These are phyloP conservation scores for Polydrusus pterygomalis DNA, from an alignment of 2,888 invertebrate species.

Conservation along the genomic window DNA sequence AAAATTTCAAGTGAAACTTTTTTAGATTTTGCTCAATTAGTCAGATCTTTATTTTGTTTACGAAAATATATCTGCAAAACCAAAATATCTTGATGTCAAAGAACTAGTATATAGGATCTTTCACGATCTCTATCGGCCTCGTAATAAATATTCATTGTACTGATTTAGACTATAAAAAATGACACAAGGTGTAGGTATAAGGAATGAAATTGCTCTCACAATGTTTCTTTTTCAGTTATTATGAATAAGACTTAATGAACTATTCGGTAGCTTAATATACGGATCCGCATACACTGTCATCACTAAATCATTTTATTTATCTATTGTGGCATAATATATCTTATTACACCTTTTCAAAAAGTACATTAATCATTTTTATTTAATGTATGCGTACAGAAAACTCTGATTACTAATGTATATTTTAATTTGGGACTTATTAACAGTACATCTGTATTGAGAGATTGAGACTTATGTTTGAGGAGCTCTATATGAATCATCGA, in stretches of 20 bases:
- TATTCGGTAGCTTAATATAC: slow-evolving; percentile 62
- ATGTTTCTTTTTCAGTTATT: slow-evolving; percentile 27
- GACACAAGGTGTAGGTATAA: slow-evolving; percentile 32
- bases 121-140: no score
- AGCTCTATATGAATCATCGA: no score
- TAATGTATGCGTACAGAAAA: background rate
- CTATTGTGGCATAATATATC: slow-evolving; percentile 25
- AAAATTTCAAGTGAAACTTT: no score
- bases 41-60: no score
- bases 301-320: slow-evolving; percentile 61
- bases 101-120: slow-evolving; percentile 31
- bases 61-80: no score
- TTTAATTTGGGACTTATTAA: slow-evolving; percentile 25
- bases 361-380: slow-evolving; percentile 27
- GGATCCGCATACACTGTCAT: slow-evolving; percentile 59
- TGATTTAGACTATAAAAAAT: slow-evolving; percentile 41
- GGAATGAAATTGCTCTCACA: slow-evolving; percentile 30
- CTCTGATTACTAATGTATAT: background rate
- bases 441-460: slow-evolving; percentile 2
- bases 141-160: slow-evolving; percentile 27
- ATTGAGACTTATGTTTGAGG: no score
- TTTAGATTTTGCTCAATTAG: no score
- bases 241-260: slow-evolving; percentile 59
- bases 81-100: no score
- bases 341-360: slow-evolving; percentile 18